Evolutionary conservation across 1,140 invertebrate species (phyloP).

Genomic region (Globodera rostochiensis): DNA sequence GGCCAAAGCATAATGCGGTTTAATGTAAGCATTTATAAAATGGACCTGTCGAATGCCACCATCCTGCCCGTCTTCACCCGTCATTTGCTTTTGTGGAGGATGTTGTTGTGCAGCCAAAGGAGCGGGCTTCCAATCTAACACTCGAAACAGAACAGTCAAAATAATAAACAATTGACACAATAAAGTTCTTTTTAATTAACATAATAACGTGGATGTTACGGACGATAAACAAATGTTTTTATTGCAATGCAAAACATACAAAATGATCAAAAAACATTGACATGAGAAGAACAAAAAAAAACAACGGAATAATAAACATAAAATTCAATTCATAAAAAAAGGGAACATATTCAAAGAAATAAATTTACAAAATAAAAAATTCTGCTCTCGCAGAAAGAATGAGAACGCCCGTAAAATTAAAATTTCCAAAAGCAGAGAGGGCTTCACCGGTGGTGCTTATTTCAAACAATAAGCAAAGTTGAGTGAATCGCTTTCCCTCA

Average conservation of each 20-base stretch:
- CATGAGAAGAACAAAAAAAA: background rate
- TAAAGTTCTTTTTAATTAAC: too few relatives aligned
- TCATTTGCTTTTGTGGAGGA: background rate
- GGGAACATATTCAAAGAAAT: background rate
- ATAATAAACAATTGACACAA: background rate
- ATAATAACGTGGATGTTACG: background rate
- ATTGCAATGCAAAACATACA: too few relatives aligned
- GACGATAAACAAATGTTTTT: background rate
- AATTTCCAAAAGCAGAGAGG: background rate
- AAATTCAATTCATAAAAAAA: constrained; percentile 4
- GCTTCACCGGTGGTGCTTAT: too few relatives aligned
- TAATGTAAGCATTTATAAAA: too few relatives aligned
- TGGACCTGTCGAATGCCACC: background rate
- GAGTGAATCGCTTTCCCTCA: background rate
- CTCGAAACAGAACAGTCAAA: background rate
- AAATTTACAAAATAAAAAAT: background rate
- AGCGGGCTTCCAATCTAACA: background rate
- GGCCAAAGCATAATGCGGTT: too few relatives aligned
- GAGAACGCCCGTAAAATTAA: background rate
- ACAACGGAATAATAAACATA: background rate
- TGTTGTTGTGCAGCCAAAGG: constrained; percentile 3
- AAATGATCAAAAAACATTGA: background rate
- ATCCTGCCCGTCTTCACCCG: background rate
- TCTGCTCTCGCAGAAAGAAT: background rate
- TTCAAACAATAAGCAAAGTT: background rate